Conservation (phyloP, 2,113 vertebrate genomes). For the Amphiprion ocellaris region DNA sequence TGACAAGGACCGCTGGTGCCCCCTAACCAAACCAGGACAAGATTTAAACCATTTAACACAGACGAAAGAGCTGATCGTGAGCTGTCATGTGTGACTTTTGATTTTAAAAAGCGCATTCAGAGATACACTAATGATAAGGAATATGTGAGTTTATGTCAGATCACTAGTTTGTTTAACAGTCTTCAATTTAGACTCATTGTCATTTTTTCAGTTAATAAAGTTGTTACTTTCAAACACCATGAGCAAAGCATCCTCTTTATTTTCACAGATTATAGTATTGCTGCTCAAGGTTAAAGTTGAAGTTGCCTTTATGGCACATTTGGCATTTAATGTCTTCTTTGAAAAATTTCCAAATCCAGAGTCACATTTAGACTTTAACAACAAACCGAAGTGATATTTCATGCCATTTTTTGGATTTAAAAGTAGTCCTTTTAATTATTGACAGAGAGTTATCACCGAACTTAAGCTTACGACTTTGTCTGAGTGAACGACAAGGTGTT, state of each 20-base stretch:
- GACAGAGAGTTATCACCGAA: constrained; percentile 66
- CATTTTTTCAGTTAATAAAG: neutral
- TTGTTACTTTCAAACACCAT: neutral
- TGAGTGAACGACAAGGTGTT: constrained; percentile 74
- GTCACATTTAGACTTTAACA: neutral
- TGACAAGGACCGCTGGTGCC: constrained; percentile 15
- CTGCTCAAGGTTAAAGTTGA: constrained; percentile 25
- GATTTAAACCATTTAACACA: neutral
- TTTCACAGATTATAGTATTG: neutral
- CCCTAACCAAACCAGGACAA: neutral
- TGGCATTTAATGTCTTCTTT: constrained; percentile 5
- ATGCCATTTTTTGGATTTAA: neutral
- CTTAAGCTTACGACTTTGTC: constrained; percentile 62
- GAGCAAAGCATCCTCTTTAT: neutral
- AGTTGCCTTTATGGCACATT: neutral
- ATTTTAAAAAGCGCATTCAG: constrained; percentile 1
- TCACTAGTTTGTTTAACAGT: neutral
- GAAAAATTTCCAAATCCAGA: neutral
- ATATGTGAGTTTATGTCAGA: neutral
- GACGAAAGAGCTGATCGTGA: neutral
- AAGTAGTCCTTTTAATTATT: constrained; percentile 46
- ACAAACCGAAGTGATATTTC: neutral
- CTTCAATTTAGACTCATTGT: neutral
- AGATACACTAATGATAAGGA: neutral
- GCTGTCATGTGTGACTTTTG: neutral